These are phyloP conservation scores for Euborellia annulipes DNA, from an alignment of 1,140 invertebrate species.

Conservation along the genomic window DNA sequence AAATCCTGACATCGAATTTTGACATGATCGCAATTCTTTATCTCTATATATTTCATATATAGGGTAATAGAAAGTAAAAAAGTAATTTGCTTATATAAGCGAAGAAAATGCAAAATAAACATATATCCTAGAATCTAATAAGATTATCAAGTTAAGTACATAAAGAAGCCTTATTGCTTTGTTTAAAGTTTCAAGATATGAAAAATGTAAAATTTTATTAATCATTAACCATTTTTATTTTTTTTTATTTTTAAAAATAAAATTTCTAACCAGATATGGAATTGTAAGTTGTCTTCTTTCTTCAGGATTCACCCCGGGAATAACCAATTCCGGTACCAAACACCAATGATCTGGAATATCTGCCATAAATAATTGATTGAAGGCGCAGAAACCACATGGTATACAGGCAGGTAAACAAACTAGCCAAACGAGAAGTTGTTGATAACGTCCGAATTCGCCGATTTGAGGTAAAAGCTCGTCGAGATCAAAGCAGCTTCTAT, in stretches of 20 bases:
- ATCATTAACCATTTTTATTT: no score
- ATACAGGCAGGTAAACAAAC: conserved; percentile 75
- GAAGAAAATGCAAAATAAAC: no score
- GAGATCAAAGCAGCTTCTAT: conserved; percentile 39
- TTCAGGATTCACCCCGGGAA: conserved; percentile 32
- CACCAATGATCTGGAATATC: conserved; percentile 71
- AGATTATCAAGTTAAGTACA: no score
- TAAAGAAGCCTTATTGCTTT: no score
- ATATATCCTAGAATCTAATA: no score
- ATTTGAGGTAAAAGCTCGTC: conserved; percentile 71
- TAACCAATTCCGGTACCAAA: conserved; percentile 42
- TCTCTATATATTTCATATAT: no score
- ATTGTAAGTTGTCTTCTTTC: conserved; percentile 45
- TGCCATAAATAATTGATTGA: conserved; percentile 79
- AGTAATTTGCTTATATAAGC: no score
- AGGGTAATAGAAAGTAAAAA: no score
- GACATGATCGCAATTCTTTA: no score
- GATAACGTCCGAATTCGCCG: conserved; percentile 75
- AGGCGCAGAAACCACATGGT: conserved; percentile 77
- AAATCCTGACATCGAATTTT: no score
- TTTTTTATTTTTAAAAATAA: background rate
- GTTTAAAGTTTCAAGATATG: no score
- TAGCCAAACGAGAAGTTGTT: conserved; percentile 69
- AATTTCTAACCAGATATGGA: conserved; percentile 25
- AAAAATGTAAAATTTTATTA: no score